Base-by-base conservation (phyloP, 2,888 invertebrate genomes). In the Steinernema scapterisci region DNA sequence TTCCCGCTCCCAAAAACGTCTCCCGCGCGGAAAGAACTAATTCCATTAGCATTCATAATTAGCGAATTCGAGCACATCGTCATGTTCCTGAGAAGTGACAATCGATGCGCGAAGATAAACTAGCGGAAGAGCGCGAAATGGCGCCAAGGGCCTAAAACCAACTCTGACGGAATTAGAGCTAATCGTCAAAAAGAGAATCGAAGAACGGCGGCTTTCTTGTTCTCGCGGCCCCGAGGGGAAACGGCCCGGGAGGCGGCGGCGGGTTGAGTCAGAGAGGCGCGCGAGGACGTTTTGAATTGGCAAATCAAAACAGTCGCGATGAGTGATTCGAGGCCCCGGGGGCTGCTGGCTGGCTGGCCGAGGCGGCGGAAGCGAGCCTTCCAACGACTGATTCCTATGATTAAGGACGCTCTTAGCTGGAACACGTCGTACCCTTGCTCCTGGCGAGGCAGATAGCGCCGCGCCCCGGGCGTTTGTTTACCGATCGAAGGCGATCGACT, bases 11-110 rank as follows among this genome's bases (percentile, higher is more conserved):
- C 2, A 2, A 48, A 48, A n/a, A 16, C 48, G 48, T 5, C 48
- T 19, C 16, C 5, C 3, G 16, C 48, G 48, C 48, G 48, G 48
- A 48, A 5, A 48, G 31, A 27, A 63, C 31, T 63, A 63, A 63
- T 63, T 31, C 63, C 63, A 63, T 63, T 63, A 63, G 63, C 63
- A 63, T 63, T 38, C 31, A 63, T 63, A 63, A 63, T 63, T 63
- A 63, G 63, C 25, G 63, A 25, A 16, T 63, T 48, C 48, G 38
- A 16, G 31, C 16, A 63, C 27, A 31, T 63, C 63, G 38, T 38
- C 38, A 38, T 38, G 31, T 27, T 63, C 63, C 63, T 63, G 63
- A 54, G 63, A 63, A 63, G 63, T 63, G 63, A 63, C 63, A 25
- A 63, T 63, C 63, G 63, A 63, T 63, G 63, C 31, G 63, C 31